These are phyloP conservation scores for Stichopus chloronotus DNA, from an alignment of 35 echinoderm and acorn worm genomes.

Conservation along the genomic window DNA sequence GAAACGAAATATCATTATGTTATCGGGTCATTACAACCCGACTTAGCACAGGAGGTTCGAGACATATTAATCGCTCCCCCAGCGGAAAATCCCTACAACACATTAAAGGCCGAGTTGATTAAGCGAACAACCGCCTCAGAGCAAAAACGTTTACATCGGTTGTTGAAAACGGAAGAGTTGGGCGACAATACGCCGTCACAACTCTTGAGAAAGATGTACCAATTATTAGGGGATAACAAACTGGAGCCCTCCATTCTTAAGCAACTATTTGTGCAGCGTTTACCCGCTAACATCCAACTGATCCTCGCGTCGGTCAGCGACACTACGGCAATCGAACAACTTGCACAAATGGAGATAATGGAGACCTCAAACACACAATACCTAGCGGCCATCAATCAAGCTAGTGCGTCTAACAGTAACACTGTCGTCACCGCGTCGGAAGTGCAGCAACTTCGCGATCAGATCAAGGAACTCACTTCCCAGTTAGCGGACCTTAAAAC, in stretches of 20 bases:
- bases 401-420: too few relatives aligned
- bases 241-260: conserved; percentile 28
- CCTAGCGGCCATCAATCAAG: not conserved
- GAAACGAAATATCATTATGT: not conserved
- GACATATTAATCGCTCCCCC: not conserved
- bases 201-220: conserved; percentile 4
- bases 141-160: not conserved
- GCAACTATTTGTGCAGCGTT: conserved; percentile 57
- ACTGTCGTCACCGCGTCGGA: not conserved
- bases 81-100: not conserved
- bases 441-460: not conserved
- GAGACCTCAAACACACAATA: not conserved
- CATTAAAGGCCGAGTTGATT: not conserved
- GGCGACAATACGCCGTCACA: not conserved
- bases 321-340: not conserved
- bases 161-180: not conserved
- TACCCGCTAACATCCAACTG: conserved; percentile 60
- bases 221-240: conserved; percentile 13
- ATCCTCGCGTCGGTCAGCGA: conserved; percentile 40
- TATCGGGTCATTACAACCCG: not conserved
- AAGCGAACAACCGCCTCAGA: not conserved
- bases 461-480: not conserved
- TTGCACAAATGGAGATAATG: not conserved
- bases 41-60: not conserved
- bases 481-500: conserved; percentile 3